These are phyloP conservation scores for Lacerta agilis DNA, from an alignment of 2,797 vertebrate species.

Conservation along the genomic window DNA sequence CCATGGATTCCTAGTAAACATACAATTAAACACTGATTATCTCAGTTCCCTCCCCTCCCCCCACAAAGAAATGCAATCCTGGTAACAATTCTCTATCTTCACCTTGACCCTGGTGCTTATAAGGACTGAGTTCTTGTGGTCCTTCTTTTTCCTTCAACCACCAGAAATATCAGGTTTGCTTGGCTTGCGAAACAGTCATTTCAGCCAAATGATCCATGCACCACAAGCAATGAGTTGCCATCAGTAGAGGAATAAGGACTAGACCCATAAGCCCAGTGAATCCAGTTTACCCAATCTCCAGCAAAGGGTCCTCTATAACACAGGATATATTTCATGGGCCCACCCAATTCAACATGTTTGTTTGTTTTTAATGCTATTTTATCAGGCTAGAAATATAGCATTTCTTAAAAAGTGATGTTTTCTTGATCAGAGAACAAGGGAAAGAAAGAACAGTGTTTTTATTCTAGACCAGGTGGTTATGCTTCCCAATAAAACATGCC, in stretches of 20 bases:
- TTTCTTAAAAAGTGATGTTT: no score
- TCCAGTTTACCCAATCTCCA: neutral
- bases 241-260: no score
- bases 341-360: no score
- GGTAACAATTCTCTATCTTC: neutral
- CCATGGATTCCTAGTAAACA: neutral
- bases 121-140: neutral
- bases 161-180: neutral
- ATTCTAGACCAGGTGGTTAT: no score
- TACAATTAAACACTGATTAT: neutral
- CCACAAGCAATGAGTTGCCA: neutral
- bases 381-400: no score
- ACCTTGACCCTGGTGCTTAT: neutral
- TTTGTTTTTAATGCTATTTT: no score
- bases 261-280: neutral
- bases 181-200: neutral
- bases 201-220: neutral
- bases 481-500: no score
- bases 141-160: neutral
- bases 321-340: no score
- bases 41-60: neutral
- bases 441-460: no score
- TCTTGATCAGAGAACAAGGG: no score
- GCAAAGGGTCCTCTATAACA: neutral
- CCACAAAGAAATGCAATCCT: neutral